A percentile compares a stretch with the other conserved stretches of the same genome.
Conservation (phyloP, 2,797 vertebrate species). For the Rhincodon typus region DNA sequence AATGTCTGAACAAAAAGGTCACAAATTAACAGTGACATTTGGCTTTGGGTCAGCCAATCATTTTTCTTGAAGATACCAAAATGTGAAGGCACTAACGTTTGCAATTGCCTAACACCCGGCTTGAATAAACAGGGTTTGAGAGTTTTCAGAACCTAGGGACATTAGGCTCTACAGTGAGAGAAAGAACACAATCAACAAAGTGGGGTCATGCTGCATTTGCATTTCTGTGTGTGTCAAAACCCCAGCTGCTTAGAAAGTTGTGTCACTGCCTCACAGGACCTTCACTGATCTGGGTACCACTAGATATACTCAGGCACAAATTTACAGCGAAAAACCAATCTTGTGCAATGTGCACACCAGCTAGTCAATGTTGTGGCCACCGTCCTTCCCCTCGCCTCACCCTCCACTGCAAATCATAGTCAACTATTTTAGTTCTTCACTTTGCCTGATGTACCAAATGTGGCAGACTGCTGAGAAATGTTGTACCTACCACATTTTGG, state of each 20-base stretch:
- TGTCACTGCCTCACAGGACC: neutral
- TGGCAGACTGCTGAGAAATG: neutral
- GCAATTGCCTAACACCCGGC: neutral
- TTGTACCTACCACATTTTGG: neutral
- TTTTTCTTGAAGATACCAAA: neutral
- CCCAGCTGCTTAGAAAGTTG: neutral
- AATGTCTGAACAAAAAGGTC: conserved; percentile 1
- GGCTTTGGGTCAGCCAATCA: neutral
- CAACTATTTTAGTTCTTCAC: neutral
- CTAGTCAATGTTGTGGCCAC: neutral
- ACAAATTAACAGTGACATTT: neutral
- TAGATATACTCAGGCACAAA: neutral
- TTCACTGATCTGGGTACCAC: neutral
- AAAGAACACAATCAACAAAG: too few species aligned
- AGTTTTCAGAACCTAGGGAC: neutral
- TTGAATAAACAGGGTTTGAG: too few species aligned
- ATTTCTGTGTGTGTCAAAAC: neutral
- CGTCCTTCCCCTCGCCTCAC: neutral
- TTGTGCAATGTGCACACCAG: neutral
- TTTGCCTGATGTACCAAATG: neutral
- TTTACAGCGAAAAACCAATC: neutral
- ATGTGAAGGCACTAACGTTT: neutral
- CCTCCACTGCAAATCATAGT: neutral
- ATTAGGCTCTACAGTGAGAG: neutral
- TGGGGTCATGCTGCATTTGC: neutral